These are phyloP conservation scores for Columbina picui DNA, from an alignment of 2,113 vertebrate genomes.

Conservation along the genomic window DNA sequence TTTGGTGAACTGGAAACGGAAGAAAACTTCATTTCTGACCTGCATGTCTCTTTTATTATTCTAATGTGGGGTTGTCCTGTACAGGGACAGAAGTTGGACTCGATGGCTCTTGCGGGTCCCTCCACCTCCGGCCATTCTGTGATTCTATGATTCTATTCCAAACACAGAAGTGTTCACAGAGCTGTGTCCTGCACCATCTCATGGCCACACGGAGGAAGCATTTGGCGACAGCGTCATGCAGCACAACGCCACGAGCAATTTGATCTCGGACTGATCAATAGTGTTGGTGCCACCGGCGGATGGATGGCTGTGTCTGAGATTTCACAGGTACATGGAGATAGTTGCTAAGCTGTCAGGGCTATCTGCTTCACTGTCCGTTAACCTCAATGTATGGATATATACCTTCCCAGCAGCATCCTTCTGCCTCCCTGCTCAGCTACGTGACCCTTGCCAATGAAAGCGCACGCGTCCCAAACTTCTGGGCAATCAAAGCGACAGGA, in stretches of 20 bases:
- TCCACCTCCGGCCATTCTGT: no score
- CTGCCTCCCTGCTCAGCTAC: not conserved
- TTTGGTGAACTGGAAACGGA: not conserved
- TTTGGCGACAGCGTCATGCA: not conserved
- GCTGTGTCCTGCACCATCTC: not conserved
- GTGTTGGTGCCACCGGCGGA: fast-evolving
- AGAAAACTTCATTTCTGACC: not conserved
- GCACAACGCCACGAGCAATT: fast-evolving
- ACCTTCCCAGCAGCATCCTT: not conserved
- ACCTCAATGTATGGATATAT: not conserved
- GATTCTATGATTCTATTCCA: no score
- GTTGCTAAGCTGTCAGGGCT: not conserved
- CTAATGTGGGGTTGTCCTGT: no score
- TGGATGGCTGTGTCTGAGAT: not conserved
- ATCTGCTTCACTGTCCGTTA: not conserved
- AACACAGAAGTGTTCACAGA: not conserved
- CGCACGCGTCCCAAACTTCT: not conserved
- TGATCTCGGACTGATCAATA: no score
- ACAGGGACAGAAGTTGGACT: no score
- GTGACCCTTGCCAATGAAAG: not conserved
- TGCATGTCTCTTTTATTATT: not conserved
- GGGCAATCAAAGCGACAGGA: not conserved
- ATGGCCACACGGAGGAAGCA: not conserved
- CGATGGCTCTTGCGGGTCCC: no score
- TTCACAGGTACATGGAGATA: not conserved